Conservation (phyloP, 2,888 invertebrate genomes). For the Eumerus sabulonum region DNA sequence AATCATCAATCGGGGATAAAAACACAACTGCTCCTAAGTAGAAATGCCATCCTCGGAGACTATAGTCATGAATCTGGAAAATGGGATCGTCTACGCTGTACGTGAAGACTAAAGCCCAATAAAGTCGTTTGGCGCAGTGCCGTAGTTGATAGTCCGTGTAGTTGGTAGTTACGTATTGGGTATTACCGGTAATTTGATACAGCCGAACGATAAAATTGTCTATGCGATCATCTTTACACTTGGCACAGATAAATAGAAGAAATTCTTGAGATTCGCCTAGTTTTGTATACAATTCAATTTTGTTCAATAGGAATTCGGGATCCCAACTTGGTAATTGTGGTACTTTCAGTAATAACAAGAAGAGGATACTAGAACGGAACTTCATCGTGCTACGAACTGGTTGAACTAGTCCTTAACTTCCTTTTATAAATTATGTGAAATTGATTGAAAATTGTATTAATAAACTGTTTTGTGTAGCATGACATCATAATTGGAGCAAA, state of each 20-base stretch:
- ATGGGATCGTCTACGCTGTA: slow-evolving; percentile 28
- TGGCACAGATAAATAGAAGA: slow-evolving; percentile 25
- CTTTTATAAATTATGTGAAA: too few species aligned
- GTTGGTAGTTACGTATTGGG: slow-evolving; percentile 36
- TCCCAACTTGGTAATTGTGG: not conserved
- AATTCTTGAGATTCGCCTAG: slow-evolving; percentile 11
- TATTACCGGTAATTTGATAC: not conserved
- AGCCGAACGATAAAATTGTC: slow-evolving; percentile 14
- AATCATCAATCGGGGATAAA: slow-evolving; percentile 27
- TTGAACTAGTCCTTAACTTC: too few species aligned
- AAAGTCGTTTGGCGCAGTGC: slow-evolving; percentile 22
- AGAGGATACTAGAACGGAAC: too few species aligned
- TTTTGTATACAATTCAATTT: not conserved
- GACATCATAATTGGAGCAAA: too few species aligned
- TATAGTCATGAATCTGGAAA: slow-evolving; percentile 25
- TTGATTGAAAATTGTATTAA: too few species aligned
- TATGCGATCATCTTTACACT: slow-evolving; percentile 27
- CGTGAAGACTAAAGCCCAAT: slow-evolving; percentile 26
- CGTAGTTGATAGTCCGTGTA: slow-evolving; percentile 32
- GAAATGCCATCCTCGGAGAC: slow-evolving; percentile 25
- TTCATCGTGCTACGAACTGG: too few species aligned
- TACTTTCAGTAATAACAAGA: too few species aligned
- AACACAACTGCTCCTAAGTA: slow-evolving; percentile 33
- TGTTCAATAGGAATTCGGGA: slow-evolving; percentile 18
- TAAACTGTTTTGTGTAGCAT: too few species aligned